Percentiles rank a stretch among this genome's conserved stretches.
phyloP scores from a whole-genome alignment of 1,140 invertebrate species.

The Diorhabda elongata region DNA sequence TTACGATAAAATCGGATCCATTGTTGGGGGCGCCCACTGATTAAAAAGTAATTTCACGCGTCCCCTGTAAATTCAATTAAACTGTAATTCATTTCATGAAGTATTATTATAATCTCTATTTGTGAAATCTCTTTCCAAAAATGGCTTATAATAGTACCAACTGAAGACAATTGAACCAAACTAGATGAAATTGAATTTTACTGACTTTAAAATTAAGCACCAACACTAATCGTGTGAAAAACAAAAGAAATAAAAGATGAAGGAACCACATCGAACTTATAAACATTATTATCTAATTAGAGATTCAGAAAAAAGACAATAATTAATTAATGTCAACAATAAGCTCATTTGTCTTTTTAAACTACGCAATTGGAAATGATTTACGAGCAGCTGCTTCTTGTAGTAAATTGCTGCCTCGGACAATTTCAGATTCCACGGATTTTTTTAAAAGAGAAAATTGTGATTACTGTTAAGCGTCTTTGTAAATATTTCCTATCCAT shows the following conservation, averaged over 20 bases:
- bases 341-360: background rate
- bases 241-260: background rate
- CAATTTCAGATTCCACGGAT: conserved; percentile 2
- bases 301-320: background rate
- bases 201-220: too few species aligned
- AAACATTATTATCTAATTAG: background rate
- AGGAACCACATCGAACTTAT: background rate
- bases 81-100: too few species aligned
- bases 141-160: too few species aligned
- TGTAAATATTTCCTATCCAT: background rate
- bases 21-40: too few species aligned
- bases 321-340: conserved; percentile 1
- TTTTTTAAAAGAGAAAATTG: background rate
- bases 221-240: too few species aligned
- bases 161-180: background rate
- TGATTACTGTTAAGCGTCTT: background rate
- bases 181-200: background rate
- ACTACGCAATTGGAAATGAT: background rate
- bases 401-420: background rate
- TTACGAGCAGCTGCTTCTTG: background rate
- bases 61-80: too few species aligned
- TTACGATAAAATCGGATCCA: too few species aligned
- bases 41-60: too few species aligned
- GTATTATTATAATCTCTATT: too few species aligned
- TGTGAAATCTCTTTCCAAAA: too few species aligned